A percentile compares a stretch with the other conserved stretches of the same genome.
phyloP scores from a whole-genome alignment of 1,140 invertebrate species.

The Lepidurus apus region DNA sequence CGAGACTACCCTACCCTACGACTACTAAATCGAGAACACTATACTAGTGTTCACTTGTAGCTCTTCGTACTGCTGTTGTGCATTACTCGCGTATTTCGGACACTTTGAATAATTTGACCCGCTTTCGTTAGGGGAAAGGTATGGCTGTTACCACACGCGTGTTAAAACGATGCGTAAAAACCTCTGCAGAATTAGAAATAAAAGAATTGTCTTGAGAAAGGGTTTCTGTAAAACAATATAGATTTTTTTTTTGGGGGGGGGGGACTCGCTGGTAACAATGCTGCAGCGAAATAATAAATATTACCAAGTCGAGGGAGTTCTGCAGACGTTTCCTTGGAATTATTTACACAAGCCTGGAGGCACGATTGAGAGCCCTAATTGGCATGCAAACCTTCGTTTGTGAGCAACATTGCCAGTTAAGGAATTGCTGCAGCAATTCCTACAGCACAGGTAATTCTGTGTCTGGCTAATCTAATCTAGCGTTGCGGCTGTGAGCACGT shows the following conservation, averaged over 20 bases:
- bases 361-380: conserved; percentile 16
- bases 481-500: neutral
- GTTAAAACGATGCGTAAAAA: too few species aligned
- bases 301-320: neutral
- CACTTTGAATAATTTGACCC: neutral
- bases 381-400: neutral
- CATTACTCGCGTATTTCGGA: neutral
- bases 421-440: conserved; percentile 14
- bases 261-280: too few species aligned
- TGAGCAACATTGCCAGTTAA: conserved; percentile 1
- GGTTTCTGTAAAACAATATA: too few species aligned
- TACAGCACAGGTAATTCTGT: neutral
- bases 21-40: neutral
- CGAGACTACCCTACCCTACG: too few species aligned
- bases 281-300: too few species aligned
- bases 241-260: too few species aligned
- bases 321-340: neutral
- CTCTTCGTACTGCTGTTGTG: neutral
- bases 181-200: too few species aligned
- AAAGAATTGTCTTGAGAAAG: too few species aligned
- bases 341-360: neutral
- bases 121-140: too few species aligned
- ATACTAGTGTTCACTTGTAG: neutral
- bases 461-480: conserved; percentile 3
- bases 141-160: too few species aligned